phyloP scores from a whole-genome alignment of 2,113 vertebrate genomes.

The Prochilodus magdalenae region DNA sequence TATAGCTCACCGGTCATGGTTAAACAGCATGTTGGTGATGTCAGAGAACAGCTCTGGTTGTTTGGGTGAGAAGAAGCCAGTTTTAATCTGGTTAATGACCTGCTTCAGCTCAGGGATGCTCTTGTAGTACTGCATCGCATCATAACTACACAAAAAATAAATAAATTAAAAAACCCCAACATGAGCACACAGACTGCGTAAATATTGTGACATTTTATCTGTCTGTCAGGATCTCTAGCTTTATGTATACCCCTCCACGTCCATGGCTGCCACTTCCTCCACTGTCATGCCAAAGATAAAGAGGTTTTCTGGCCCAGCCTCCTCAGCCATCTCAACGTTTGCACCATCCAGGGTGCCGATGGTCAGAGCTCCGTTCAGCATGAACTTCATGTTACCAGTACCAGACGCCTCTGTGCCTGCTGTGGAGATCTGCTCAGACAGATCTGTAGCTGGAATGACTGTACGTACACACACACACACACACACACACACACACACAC shows the following conservation, averaged over 20 bases:
- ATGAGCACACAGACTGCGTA: neutral
- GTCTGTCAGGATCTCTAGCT: neutral
- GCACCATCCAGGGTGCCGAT: constrained; percentile 98
- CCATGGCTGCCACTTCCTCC: constrained; percentile 86
- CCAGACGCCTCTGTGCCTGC: constrained; percentile 95
- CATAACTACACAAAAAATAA: constrained; percentile 82
- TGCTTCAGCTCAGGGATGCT: constrained; percentile 87
- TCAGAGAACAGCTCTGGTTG: constrained; percentile 91
- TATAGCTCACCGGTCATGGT: constrained; percentile 87
- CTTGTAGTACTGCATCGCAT: constrained; percentile 86
- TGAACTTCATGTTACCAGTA: constrained; percentile 99
- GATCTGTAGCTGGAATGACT: constrained; percentile 96
- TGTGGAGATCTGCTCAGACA: constrained; percentile 97
- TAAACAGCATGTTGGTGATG: constrained; percentile 90
- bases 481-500: constrained; percentile 38
- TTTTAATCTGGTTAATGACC: constrained; percentile 89
- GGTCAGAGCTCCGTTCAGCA: constrained; percentile 96
- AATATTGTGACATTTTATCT: neutral
- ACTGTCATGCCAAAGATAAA: constrained; percentile 98
- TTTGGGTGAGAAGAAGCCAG: constrained; percentile 87
- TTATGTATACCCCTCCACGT: constrained; percentile 84
- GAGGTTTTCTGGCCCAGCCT: constrained; percentile 93
- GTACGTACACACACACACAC: constrained; percentile 48
- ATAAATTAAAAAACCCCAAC: too few species aligned
- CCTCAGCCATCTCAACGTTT: constrained; percentile 98